Conservation (phyloP, 2,113 vertebrate species). For the Callithrix jacchus region DNA sequence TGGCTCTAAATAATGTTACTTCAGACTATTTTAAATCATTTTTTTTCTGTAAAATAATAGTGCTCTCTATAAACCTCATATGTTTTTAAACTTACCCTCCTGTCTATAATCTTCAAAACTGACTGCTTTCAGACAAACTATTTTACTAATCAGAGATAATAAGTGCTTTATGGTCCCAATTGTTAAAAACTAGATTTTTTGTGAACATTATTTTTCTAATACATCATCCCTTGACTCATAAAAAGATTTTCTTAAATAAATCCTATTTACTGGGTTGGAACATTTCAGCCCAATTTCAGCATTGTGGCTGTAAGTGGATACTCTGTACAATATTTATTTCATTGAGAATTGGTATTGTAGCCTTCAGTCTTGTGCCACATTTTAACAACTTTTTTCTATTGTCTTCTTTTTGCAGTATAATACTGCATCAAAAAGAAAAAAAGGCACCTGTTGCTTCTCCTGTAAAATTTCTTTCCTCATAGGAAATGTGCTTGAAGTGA, state of each 20-base stretch:
- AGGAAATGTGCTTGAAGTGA: not conserved
- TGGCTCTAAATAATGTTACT: conserved; percentile 58
- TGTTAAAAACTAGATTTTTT: conserved; percentile 68
- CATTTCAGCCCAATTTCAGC: not conserved
- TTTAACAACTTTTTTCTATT: conserved; percentile 29
- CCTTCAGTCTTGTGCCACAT: not conserved
- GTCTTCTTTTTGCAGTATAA: not conserved
- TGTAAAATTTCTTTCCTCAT: conserved; percentile 7
- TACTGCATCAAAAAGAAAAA: not conserved
- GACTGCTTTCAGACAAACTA: conserved; percentile 67
- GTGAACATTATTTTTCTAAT: conserved; percentile 40
- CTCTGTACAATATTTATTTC: conserved; percentile 17
- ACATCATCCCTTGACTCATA: conserved; percentile 54
- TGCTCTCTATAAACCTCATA: conserved; percentile 40
- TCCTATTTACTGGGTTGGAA: conserved; percentile 27
- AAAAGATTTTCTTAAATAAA: conserved; percentile 17
- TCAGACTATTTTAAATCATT: conserved; percentile 62
- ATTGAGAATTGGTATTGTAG: conserved; percentile 11
- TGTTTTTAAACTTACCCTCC: conserved; percentile 54
- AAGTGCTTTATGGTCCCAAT: conserved; percentile 49
- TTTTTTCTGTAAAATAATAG: conserved; percentile 71
- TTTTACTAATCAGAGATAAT: conserved; percentile 62
- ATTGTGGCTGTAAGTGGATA: not conserved
- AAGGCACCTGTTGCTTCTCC: conserved; percentile 71
- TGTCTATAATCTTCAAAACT: conserved; percentile 59